Evolutionary conservation across 2,888 invertebrate genomes (phyloP).

Genomic region (Rotaria socialis): DNA sequence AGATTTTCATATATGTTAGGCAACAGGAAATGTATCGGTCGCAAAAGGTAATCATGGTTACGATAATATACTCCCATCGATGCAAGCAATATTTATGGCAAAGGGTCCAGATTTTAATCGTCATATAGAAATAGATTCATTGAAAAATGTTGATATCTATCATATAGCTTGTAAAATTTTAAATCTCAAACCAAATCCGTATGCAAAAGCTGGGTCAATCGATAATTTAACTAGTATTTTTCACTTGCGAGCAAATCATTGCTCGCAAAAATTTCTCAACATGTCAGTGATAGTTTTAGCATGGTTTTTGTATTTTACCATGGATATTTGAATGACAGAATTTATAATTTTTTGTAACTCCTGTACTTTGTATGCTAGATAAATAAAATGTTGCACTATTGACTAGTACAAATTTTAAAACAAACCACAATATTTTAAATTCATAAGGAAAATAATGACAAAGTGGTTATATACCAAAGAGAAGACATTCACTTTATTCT

Average conservation of each 20-base stretch:
- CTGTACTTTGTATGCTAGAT: no score
- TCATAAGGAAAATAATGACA: no score
- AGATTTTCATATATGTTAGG: not conserved
- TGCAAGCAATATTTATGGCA: constrained; percentile 34
- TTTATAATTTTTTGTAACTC: not conserved
- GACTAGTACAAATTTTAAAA: no score
- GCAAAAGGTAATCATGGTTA: constrained; percentile 15
- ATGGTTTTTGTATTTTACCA: not conserved
- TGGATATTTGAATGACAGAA: not conserved
- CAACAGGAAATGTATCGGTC: not conserved
- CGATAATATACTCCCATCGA: not conserved
- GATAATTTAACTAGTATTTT: not conserved
- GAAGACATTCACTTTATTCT: no score
- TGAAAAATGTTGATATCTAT: constrained; percentile 12
- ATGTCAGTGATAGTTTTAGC: not conserved
- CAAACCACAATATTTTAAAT: no score
- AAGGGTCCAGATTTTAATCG: not conserved
- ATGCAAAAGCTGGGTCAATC: not conserved
- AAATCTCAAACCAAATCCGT: not conserved
- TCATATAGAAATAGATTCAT: not conserved
- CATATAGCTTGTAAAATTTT: constrained; percentile 32
- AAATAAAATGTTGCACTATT: no score
- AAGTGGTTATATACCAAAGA: no score
- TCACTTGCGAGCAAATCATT: not conserved
- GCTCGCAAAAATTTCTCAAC: not conserved